A percentile compares a stretch with the other conserved stretches of the same genome.
Conservation (phyloP, 1,140 invertebrate species). For the Semibalanus balanoides region DNA sequence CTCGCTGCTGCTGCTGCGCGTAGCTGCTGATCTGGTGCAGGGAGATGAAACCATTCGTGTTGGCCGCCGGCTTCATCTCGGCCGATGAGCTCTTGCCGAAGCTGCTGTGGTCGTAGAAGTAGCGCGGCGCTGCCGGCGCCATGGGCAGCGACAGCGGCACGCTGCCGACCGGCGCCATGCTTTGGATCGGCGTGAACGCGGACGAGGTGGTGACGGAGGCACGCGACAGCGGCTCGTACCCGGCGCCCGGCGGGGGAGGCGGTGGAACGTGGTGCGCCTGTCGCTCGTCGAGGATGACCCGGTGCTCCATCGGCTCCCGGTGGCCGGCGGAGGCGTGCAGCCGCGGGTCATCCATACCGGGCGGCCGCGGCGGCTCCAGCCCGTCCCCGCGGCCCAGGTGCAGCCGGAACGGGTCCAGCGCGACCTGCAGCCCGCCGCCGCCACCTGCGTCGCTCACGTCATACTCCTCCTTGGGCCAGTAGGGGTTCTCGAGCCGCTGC, state of each 20-base stretch:
- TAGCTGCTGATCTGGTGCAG: slow-evolving; percentile 94
- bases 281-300: slow-evolving; percentile 23
- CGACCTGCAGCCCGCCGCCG: slow-evolving; percentile 13
- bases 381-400: slow-evolving; percentile 9
- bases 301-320: neutral
- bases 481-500: slow-evolving; percentile 49
- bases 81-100: slow-evolving; percentile 34
- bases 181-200: slow-evolving; percentile 77
- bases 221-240: neutral
- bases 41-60: slow-evolving; percentile 88
- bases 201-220: slow-evolving; percentile 31
- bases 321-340: no score
- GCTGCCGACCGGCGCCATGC: slow-evolving; percentile 36
- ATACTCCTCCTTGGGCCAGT: slow-evolving; percentile 43
- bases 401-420: slow-evolving; percentile 19
- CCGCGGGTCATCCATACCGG: no score
- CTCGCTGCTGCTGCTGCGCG: slow-evolving; percentile 70
- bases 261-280: slow-evolving; percentile 23
- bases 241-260: no score
- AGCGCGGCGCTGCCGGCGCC: slow-evolving; percentile 30
- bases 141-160: slow-evolving; percentile 24
- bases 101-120: slow-evolving; percentile 84
- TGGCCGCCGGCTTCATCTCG: slow-evolving; percentile 42
- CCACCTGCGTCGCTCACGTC: neutral
- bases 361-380: no score